Percentiles rank a stretch among this genome's conserved stretches.
Conservation (phyloP, 2,888 invertebrate genomes). For the Empis livida region DNA sequence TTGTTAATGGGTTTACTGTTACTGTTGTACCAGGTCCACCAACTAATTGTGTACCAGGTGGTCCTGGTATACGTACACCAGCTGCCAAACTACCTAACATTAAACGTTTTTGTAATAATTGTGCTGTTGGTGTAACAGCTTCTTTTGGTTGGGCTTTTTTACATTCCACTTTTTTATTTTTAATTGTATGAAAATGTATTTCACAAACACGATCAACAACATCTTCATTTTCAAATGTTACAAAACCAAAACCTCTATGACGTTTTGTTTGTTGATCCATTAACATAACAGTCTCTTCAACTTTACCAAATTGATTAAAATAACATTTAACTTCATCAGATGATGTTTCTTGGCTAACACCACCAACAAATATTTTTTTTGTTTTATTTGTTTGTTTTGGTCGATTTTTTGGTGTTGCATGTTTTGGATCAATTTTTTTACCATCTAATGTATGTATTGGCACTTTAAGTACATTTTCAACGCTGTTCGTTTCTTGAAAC, state of each 20-base stretch:
- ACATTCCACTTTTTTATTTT: slow-evolving; percentile 83
- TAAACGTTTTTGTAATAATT: slow-evolving; percentile 53
- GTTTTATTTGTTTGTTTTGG: slow-evolving; percentile 75
- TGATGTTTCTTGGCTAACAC: slow-evolving; percentile 83
- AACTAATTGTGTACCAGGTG: slow-evolving; percentile 34
- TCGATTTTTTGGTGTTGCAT: slow-evolving; percentile 82
- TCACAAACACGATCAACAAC: slow-evolving; percentile 87
- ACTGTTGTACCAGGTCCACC: slow-evolving; percentile 35
- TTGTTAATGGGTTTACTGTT: slow-evolving; percentile 45
- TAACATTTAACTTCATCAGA: slow-evolving; percentile 83
- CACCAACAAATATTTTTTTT: slow-evolving; percentile 87
- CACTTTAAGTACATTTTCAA: slow-evolving; percentile 81
- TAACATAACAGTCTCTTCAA: slow-evolving; percentile 84
- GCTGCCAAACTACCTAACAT: slow-evolving; percentile 51
- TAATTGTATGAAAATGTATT: slow-evolving; percentile 84
- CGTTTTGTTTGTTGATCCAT: slow-evolving; percentile 91
- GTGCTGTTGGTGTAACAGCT: slow-evolving; percentile 61
- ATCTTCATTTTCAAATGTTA: slow-evolving; percentile 83
- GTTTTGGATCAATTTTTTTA: slow-evolving; percentile 88
- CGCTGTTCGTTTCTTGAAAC: slow-evolving; percentile 80
- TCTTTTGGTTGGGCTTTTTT: slow-evolving; percentile 88
- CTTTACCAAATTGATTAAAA: slow-evolving; percentile 80
- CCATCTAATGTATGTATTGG: slow-evolving; percentile 85
- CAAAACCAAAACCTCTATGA: slow-evolving; percentile 83
- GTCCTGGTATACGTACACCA: slow-evolving; percentile 51